phyloP scores from a whole-genome alignment of 2,797 vertebrate species.

The Tamandua tetradactyla region DNA sequence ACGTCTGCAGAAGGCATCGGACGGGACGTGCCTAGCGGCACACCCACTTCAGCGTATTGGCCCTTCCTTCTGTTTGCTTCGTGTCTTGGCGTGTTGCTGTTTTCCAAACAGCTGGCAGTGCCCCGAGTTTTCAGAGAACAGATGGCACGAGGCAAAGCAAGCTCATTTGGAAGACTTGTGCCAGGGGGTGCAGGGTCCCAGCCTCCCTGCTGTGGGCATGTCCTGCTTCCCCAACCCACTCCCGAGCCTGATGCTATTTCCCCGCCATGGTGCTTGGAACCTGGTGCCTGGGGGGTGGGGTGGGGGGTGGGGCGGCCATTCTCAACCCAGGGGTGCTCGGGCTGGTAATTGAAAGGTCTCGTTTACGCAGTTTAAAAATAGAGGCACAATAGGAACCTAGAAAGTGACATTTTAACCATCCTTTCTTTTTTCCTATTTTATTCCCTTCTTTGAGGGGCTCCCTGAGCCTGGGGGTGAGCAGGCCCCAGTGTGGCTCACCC shows the following conservation, averaged over 20 bases:
- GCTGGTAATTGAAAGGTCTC: background rate
- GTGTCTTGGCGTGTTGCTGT: background rate
- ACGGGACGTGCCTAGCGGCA: background rate
- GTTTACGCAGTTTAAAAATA: background rate
- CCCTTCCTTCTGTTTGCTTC: constrained; percentile 32
- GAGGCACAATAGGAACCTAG: too few relatives aligned
- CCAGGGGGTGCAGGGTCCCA: background rate
- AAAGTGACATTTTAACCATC: too few relatives aligned
- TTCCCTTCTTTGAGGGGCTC: background rate
- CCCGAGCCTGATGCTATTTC: background rate
- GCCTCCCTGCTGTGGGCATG: constrained; percentile 9
- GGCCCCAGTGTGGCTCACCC: background rate
- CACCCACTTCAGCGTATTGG: background rate
- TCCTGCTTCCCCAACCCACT: background rate
- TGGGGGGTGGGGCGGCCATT: background rate
- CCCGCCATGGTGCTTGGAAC: background rate
- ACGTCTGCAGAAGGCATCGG: background rate
- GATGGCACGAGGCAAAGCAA: constrained; percentile 57
- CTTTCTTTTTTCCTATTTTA: background rate
- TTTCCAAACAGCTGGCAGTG: constrained; percentile 54
- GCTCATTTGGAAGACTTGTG: constrained; percentile 6
- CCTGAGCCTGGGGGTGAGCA: background rate
- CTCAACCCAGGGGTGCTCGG: background rate
- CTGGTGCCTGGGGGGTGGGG: background rate
- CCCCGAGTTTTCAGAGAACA: background rate